Percentiles rank a stretch among this genome's conserved stretches.
These are phyloP conservation scores for Platysteira castanea DNA, from an alignment of 2,113 vertebrate genomes.

Conservation along the genomic window DNA sequence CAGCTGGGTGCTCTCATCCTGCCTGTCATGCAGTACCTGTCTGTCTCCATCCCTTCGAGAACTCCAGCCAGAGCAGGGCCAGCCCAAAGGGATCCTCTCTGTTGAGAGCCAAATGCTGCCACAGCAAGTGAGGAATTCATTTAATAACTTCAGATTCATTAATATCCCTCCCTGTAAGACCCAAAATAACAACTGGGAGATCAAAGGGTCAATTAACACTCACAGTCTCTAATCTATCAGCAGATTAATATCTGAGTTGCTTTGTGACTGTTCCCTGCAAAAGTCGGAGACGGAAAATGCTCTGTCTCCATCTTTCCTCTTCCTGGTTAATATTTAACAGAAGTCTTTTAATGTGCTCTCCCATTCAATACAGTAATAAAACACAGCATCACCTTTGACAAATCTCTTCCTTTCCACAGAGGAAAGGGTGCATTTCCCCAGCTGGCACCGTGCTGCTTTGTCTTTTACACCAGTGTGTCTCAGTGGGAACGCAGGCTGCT, in stretches of 20 bases:
- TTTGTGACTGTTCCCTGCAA: background rate
- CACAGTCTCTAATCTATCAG: background rate
- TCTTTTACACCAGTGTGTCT: background rate
- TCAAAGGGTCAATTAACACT: constrained; percentile 25
- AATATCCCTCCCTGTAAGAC: background rate
- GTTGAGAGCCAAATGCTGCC: background rate
- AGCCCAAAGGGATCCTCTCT: background rate
- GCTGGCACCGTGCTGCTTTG: background rate
- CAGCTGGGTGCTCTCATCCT: background rate
- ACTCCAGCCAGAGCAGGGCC: background rate
- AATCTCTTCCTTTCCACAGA: constrained; percentile 28
- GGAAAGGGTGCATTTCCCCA: background rate
- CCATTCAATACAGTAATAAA: constrained; percentile 29
- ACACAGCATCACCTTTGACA: constrained; percentile 3
- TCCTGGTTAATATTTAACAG: constrained; percentile 29
- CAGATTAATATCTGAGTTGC: constrained; percentile 28
- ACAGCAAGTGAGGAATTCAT: background rate
- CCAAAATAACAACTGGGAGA: constrained; percentile 34
- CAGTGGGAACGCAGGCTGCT: background rate
- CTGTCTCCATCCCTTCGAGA: rapidly evolving
- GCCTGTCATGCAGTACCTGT: rapidly evolving
- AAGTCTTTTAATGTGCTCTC: background rate
- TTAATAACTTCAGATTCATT: constrained; percentile 31
- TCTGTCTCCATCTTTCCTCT: background rate
- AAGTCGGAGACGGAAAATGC: background rate